phyloP scores from a whole-genome alignment of 2,113 vertebrate species.

The Monarcha castaneiventris region DNA sequence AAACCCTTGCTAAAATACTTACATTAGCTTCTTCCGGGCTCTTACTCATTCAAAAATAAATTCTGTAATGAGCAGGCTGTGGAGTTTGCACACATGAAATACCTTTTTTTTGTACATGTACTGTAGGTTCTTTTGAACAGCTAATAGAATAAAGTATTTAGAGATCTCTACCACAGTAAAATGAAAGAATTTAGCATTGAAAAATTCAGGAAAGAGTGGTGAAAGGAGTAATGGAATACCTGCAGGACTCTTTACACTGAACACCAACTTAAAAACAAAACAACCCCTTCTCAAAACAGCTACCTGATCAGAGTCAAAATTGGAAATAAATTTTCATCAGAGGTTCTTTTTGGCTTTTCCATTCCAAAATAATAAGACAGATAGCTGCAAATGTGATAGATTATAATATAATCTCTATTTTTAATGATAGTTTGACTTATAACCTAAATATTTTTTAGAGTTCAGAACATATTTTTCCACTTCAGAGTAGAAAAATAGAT shows the following conservation, averaged over 20 bases:
- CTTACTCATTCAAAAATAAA: constrained; percentile 14
- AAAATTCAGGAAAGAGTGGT: background rate
- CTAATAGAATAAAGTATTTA: background rate
- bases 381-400: background rate
- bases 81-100: background rate
- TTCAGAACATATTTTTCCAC: background rate
- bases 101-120: background rate
- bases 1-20: constrained; percentile 75
- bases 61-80: constrained; percentile 37
- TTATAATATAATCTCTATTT: background rate
- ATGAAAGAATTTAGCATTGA: background rate
- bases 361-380: background rate
- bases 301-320: background rate
- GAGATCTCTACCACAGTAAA: background rate
- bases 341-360: background rate
- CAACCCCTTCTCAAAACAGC: background rate
- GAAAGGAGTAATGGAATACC: background rate
- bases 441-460: background rate
- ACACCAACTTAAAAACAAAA: background rate
- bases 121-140: background rate
- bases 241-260: background rate
- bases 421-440: background rate
- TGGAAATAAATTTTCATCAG: background rate
- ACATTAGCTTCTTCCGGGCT: constrained; percentile 71
- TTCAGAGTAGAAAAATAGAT: background rate